These are phyloP conservation scores for Cetoscarus ocellatus DNA, from an alignment of 2,797 vertebrate species.

Conservation along the genomic window DNA sequence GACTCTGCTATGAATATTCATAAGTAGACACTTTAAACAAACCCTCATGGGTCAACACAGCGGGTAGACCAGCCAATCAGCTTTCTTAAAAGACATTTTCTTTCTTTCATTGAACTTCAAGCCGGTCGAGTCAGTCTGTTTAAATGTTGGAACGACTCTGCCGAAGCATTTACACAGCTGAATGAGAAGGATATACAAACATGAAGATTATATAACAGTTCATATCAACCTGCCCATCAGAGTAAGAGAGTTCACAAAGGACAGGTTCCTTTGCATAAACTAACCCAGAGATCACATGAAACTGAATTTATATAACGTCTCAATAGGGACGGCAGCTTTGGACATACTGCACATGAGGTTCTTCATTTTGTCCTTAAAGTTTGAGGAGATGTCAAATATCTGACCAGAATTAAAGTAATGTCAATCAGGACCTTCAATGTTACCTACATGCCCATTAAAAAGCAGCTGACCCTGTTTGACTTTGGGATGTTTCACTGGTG, in stretches of 20 bases:
- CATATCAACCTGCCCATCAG: neutral
- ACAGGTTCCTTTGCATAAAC: neutral
- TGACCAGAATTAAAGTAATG: no score
- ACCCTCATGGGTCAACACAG: conserved; percentile 67
- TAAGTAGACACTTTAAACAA: conserved; percentile 69
- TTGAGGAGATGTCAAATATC: no score
- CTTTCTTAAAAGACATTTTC: conserved; percentile 49
- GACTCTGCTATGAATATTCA: conserved; percentile 80
- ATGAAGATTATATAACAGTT: conserved; percentile 5
- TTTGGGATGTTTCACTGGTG: no score
- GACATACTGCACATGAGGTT: neutral
- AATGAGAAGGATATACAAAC: conserved; percentile 31
- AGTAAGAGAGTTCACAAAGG: conserved; percentile 8
- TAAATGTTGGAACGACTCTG: conserved; percentile 1
- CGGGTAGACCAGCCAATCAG: conserved; percentile 68
- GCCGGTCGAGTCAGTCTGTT: conserved; percentile 17
- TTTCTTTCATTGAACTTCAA: conserved; percentile 31
- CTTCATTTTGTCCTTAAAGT: no score
- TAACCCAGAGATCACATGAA: neutral
- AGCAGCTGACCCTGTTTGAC: no score
- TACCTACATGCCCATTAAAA: no score
- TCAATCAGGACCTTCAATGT: no score
- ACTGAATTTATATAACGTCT: neutral
- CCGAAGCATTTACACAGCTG: conserved; percentile 17
- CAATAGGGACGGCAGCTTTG: neutral